Evolutionary conservation across 2,888 invertebrate genomes (phyloP).

Genomic region (Eupelmus urozonus): DNA sequence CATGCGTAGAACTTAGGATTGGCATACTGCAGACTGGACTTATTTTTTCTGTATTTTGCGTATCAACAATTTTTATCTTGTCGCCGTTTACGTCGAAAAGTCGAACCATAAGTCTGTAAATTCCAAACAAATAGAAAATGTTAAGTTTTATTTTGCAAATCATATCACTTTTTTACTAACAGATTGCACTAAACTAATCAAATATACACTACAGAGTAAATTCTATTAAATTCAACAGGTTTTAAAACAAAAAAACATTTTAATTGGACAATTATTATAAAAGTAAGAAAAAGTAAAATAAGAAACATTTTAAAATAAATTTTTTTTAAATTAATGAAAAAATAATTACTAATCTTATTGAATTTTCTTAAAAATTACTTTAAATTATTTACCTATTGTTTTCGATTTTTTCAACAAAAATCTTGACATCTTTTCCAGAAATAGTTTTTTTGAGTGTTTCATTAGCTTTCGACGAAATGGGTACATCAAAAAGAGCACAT

Average conservation of each 20-base stretch:
- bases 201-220: too few relatives aligned
- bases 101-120: slow-evolving; percentile 82
- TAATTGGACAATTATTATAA: neutral
- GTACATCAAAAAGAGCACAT: slow-evolving; percentile 67
- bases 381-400: slow-evolving; percentile 73
- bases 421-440: slow-evolving; percentile 73
- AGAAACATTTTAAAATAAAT: too few relatives aligned
- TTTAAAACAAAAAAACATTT: neutral
- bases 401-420: slow-evolving; percentile 77
- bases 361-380: neutral
- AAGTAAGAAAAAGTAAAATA: neutral
- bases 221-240: neutral
- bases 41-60: slow-evolving; percentile 78
- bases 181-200: too few relatives aligned
- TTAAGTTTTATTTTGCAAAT: slow-evolving; percentile 1
- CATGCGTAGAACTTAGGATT: slow-evolving; percentile 81
- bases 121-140: neutral
- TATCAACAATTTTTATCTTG: slow-evolving; percentile 63
- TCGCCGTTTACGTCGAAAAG: slow-evolving; percentile 79
- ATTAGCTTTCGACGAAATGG: slow-evolving; percentile 60
- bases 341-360: neutral
- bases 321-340: neutral
- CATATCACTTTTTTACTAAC: slow-evolving; percentile 2
- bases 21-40: slow-evolving; percentile 81
- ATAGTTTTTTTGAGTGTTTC: slow-evolving; percentile 64